A percentile compares a stretch with the other conserved stretches of the same genome.
Conservation (phyloP, 1,140 invertebrate genomes). For the Pachypeltis micranthus region DNA sequence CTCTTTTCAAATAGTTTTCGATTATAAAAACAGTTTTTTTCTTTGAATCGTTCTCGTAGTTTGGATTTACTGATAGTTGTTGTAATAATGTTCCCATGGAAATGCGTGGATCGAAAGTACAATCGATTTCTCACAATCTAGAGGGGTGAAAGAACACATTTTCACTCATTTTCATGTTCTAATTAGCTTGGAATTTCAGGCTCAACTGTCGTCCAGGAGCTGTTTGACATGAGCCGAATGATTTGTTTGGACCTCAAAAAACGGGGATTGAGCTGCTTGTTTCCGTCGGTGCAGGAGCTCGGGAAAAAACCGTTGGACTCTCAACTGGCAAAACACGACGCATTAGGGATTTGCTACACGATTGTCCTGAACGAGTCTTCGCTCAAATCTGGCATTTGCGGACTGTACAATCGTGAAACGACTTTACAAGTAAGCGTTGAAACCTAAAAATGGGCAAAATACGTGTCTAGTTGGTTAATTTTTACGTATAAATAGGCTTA, state of each 20-base stretch:
- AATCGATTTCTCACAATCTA: too few relatives aligned
- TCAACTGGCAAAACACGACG: conserved; percentile 31
- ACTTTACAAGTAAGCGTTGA: conserved; percentile 42
- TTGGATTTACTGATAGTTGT: too few relatives aligned
- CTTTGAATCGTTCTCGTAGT: too few relatives aligned
- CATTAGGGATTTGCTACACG: conserved; percentile 51
- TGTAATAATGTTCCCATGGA: too few relatives aligned
- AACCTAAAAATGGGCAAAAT: not conserved
- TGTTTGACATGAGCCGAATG: conserved; percentile 16
- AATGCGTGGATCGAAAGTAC: too few relatives aligned
- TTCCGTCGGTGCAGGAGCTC: conserved; percentile 19
- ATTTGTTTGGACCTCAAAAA: conserved; percentile 31
- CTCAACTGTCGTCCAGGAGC: not conserved
- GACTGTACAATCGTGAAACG: conserved; percentile 58
- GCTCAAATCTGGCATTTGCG: conserved; percentile 55
- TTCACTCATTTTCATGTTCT: too few relatives aligned
- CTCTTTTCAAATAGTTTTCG: too few relatives aligned
- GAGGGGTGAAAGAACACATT: too few relatives aligned
- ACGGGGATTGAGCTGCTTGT: conserved; percentile 30
- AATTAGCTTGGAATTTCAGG: conserved; percentile 19
- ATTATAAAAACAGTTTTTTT: too few relatives aligned
- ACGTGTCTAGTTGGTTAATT: not conserved
- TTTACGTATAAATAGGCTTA: not conserved
- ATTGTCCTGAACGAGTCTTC: conserved; percentile 49
- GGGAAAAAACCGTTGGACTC: conserved; percentile 22